Evolutionary conservation across 2,113 vertebrate genomes (phyloP).

Genomic region (Astatotilapia flaviijosephi): DNA sequence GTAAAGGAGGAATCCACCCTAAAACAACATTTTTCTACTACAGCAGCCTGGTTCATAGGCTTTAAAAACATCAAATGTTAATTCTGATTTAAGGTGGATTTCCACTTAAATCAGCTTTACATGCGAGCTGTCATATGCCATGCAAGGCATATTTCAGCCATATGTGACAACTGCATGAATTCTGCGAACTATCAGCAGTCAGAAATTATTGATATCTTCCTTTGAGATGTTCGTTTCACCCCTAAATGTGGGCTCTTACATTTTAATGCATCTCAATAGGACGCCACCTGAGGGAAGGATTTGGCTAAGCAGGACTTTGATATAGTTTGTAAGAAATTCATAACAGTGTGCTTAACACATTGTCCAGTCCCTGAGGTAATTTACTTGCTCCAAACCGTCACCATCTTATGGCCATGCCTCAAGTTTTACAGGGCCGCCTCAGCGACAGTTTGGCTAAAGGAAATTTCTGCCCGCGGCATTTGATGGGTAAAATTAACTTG

Average conservation of each 20-base stretch:
- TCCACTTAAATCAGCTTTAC: conserved; percentile 16
- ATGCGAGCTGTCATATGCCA: neutral
- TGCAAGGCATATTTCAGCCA: neutral
- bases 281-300: conserved; percentile 22
- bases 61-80: neutral
- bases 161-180: conserved; percentile 22
- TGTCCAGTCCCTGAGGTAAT: conserved; percentile 34
- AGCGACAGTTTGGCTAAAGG: neutral
- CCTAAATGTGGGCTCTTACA: conserved; percentile 34
- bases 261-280: conserved; percentile 51
- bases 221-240: conserved; percentile 41
- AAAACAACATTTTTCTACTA: neutral
- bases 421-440: conserved; percentile 27
- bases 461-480: neutral
- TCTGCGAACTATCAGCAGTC: conserved; percentile 13
- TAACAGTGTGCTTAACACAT: conserved; percentile 34
- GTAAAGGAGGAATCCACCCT: neutral
- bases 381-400: conserved; percentile 33
- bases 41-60: neutral
- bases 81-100: conserved; percentile 14
- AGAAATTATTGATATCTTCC: conserved; percentile 36
- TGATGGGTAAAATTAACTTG: conserved; percentile 27
- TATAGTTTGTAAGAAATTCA: conserved; percentile 48
- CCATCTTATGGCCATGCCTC: conserved; percentile 13
- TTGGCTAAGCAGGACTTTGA: conserved; percentile 43